These are phyloP conservation scores for Cephus rjabovi DNA, from an alignment of 2,888 invertebrate species.

Conservation along the genomic window DNA sequence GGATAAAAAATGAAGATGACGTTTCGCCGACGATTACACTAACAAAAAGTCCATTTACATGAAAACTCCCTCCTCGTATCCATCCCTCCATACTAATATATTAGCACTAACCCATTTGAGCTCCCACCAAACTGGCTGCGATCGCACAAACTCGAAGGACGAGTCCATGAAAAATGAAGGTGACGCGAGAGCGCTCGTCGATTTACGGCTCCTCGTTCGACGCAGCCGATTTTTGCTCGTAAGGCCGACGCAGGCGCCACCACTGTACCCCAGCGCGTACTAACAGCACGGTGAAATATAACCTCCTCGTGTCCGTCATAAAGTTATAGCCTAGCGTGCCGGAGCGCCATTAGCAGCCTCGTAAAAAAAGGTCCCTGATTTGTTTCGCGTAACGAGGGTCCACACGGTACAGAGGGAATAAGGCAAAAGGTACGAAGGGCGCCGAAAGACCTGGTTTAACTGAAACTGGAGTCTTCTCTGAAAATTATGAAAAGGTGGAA, in stretches of 20 bases:
- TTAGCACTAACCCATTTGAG: not conserved
- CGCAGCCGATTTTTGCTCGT: not conserved
- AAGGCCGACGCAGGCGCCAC: not conserved
- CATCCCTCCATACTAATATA: not conserved
- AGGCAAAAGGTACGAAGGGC: not conserved
- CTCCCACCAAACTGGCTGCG: not conserved
- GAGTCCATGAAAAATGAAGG: conserved; percentile 1
- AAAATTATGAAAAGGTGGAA: not conserved
- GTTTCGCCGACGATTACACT: conserved; percentile 21
- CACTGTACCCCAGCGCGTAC: not conserved
- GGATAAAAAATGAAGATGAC: conserved; percentile 13
- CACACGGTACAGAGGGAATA: conserved; percentile 9
- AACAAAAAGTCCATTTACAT: conserved; percentile 22
- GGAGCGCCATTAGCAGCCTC: conserved; percentile 16
- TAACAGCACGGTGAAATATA: conserved; percentile 6
- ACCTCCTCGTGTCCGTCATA: conserved; percentile 12
- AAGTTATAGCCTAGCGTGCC: conserved; percentile 12
- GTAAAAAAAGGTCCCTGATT: conserved; percentile 21
- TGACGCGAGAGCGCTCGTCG: not conserved
- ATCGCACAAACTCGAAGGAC: not conserved
- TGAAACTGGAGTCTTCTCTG: not conserved
- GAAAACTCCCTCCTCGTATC: not conserved
- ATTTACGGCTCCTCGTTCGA: not conserved
- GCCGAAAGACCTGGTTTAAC: not conserved
- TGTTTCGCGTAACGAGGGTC: conserved; percentile 17